These are phyloP conservation scores for Halcyon malimbica DNA, from an alignment of 2,113 vertebrate species.

Conservation along the genomic window DNA sequence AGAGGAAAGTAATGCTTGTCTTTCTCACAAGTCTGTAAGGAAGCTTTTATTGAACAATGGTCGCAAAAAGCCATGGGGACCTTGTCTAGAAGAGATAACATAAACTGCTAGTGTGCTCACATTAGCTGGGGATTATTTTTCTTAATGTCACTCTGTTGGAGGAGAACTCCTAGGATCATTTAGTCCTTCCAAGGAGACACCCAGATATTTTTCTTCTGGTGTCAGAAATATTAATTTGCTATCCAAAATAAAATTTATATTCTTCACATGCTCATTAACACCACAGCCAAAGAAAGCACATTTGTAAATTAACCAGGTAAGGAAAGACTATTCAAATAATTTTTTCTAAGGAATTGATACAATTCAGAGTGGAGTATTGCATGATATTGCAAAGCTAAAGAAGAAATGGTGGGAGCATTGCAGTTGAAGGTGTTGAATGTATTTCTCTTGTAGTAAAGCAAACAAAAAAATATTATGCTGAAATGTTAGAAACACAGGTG, in stretches of 20 bases:
- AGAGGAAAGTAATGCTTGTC: not conserved
- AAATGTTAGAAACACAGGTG: not conserved
- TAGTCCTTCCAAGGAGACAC: not conserved
- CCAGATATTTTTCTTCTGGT: not conserved
- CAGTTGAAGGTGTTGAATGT: not conserved
- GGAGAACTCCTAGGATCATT: not conserved
- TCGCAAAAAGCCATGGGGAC: not conserved
- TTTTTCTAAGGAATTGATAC: not conserved
- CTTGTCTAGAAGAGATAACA: not conserved
- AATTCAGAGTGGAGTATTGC: not conserved
- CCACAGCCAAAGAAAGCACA: not conserved
- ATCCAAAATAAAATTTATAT: not conserved
- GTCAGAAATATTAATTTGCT: not conserved
- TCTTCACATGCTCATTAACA: not conserved
- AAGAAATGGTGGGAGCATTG: not conserved
- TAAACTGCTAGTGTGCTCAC: not conserved
- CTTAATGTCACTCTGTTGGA: not conserved
- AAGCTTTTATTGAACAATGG: not conserved
- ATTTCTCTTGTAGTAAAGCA: not conserved
- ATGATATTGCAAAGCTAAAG: not conserved
- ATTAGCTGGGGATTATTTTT: not conserved
- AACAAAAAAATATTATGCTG: not conserved
- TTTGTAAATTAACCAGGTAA: not conserved
- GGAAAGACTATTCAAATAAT: not conserved
- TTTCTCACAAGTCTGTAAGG: not conserved